phyloP scores from a whole-genome alignment of 2,888 invertebrate species.

The Blastobasis lacticolella region DNA sequence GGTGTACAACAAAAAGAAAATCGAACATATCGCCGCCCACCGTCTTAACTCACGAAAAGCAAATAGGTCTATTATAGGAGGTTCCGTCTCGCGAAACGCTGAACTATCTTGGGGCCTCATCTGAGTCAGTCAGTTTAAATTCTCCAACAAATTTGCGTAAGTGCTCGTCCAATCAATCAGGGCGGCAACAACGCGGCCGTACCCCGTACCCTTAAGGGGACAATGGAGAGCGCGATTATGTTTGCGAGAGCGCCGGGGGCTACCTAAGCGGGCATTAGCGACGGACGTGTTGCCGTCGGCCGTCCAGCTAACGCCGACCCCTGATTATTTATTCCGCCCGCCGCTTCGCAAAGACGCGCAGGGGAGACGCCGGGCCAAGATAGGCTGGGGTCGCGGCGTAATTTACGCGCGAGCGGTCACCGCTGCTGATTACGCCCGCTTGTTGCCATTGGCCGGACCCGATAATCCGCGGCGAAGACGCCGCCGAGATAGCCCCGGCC shows the following conservation, averaged over 20 bases:
- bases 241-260: constrained; percentile 53
- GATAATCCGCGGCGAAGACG: constrained; percentile 43
- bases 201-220: constrained; percentile 31
- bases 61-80: too few relatives aligned
- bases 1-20: too few relatives aligned
- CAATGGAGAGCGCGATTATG: constrained; percentile 58
- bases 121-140: background rate
- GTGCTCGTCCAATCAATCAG: constrained; percentile 49
- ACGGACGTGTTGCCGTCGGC: constrained; percentile 53
- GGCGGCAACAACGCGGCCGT: constrained; percentile 35
- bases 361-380: constrained; percentile 22
- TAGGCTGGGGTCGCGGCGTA: constrained; percentile 41
- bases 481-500: constrained; percentile 16
- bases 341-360: background rate
- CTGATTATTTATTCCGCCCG: constrained; percentile 18
- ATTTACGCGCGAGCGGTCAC: constrained; percentile 70
- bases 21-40: too few relatives aligned
- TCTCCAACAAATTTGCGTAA: constrained; percentile 17
- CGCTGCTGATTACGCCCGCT: constrained; percentile 63
- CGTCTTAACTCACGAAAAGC: too few relatives aligned
- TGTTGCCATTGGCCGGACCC: constrained; percentile 52
- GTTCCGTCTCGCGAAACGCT: background rate
- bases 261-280: constrained; percentile 65
- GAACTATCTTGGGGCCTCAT: background rate
- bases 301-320: constrained; percentile 36